Evolutionary conservation across 2,888 invertebrate genomes (phyloP).

Genomic region (Colletes collaris): DNA sequence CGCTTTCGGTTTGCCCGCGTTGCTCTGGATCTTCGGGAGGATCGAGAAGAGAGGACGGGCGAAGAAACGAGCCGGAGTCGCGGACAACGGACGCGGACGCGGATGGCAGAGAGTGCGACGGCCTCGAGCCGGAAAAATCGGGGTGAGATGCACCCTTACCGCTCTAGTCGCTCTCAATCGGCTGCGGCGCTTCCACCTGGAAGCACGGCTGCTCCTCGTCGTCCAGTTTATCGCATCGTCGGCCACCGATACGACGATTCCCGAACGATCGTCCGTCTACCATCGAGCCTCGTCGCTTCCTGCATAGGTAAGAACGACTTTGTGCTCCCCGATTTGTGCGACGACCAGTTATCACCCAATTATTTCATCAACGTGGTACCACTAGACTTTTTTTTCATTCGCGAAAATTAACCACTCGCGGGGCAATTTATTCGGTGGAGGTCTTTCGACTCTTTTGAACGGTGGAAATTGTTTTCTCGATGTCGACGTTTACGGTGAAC

Average conservation of each 20-base stretch:
- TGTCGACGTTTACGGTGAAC: too few relatives aligned
- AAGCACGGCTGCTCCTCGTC: constrained; percentile 69
- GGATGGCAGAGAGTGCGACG: constrained; percentile 74
- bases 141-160: constrained; percentile 77
- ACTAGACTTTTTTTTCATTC: too few relatives aligned
- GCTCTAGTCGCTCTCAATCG: constrained; percentile 76
- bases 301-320: constrained; percentile 31
- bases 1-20: constrained; percentile 67
- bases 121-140: constrained; percentile 77
- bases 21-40: constrained; percentile 73
- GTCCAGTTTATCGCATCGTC: constrained; percentile 51
- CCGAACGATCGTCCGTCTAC: not conserved
- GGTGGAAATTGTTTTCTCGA: too few relatives aligned
- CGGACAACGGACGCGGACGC: constrained; percentile 68
- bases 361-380: too few relatives aligned
- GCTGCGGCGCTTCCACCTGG: constrained; percentile 76
- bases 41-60: constrained; percentile 73
- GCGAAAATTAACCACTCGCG: too few relatives aligned
- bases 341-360: too few relatives aligned
- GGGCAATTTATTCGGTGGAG: too few relatives aligned
- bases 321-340: too few relatives aligned
- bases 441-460: too few relatives aligned
- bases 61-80: constrained; percentile 72
- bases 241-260: constrained; percentile 56
- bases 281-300: too few relatives aligned